Conservation (phyloP, 30 jellyfish, hydroid and myxozoan genomes). For the Hydractinia symbiolongicarpus region DNA sequence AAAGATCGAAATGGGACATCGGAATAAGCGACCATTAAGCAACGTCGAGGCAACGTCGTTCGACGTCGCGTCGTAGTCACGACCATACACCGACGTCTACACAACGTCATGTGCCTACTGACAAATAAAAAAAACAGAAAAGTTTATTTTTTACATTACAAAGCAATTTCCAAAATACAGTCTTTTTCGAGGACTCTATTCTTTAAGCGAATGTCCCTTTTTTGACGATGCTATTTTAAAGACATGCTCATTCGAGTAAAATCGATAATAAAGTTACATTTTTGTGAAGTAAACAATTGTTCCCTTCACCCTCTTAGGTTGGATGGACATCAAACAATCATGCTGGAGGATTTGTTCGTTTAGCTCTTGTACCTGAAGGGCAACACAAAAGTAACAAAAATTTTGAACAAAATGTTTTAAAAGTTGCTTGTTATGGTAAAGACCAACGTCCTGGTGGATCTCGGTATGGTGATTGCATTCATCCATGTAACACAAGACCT, state of each 20-base stretch:
- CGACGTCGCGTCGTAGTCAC: no score
- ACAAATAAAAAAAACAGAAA: no score
- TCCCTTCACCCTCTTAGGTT: constrained; percentile 13
- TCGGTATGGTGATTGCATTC: constrained; percentile 48
- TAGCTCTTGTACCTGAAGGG: constrained; percentile 50
- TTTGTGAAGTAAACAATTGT: no score
- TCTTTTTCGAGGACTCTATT: no score
- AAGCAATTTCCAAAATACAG: no score
- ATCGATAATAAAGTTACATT: not conserved
- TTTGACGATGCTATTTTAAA: not conserved
- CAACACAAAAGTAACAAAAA: constrained; percentile 21
- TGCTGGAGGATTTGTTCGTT: constrained; percentile 59
- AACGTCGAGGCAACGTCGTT: no score
- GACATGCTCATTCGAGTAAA: not conserved
- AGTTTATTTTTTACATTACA: no score
- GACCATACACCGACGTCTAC: no score
- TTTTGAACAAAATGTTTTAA: constrained; percentile 36
- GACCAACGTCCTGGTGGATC: constrained; percentile 33
- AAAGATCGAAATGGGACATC: no score
- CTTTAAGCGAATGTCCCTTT: no score
- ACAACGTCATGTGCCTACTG: no score
- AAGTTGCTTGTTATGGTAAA: constrained; percentile 48
- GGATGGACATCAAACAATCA: constrained; percentile 71
- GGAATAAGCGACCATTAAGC: no score
- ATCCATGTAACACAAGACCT: constrained; percentile 60